phyloP scores from a whole-genome alignment of 2,113 vertebrate genomes.

The Vidua macroura region DNA sequence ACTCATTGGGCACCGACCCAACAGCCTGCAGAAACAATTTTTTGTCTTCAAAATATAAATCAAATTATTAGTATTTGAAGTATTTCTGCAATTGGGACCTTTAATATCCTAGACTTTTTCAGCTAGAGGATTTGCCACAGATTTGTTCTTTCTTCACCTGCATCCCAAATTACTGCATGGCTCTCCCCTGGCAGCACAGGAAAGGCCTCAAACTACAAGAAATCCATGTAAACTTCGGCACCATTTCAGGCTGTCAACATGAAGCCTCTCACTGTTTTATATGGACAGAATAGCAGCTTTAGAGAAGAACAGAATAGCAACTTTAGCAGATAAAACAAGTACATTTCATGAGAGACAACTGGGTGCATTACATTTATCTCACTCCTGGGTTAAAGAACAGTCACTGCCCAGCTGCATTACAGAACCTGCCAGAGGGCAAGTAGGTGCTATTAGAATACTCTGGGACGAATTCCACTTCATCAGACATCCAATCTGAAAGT shows the following conservation, averaged over 20 bases:
- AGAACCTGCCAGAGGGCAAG: not conserved
- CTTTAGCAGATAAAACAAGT: not conserved
- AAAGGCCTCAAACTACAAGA: not conserved
- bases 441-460: not conserved
- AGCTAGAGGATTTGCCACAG: not conserved
- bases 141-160: not conserved
- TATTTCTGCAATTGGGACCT: not conserved
- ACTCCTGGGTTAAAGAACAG: not conserved
- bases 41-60: not conserved
- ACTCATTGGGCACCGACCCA: not conserved
- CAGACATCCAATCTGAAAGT: not conserved
- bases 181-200: not conserved
- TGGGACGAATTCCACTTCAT: not conserved
- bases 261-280: not conserved
- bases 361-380: not conserved
- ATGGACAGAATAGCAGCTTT: not conserved
- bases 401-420: not conserved
- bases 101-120: not conserved
- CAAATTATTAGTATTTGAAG: not conserved
- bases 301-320: not conserved
- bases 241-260: not conserved
- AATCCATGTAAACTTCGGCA: rapidly evolving
- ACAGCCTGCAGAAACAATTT: not conserved
- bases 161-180: not conserved
- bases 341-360: not conserved